phyloP scores from a whole-genome alignment of 2,113 vertebrate genomes.

The Pelvicachromis taeniatus region DNA sequence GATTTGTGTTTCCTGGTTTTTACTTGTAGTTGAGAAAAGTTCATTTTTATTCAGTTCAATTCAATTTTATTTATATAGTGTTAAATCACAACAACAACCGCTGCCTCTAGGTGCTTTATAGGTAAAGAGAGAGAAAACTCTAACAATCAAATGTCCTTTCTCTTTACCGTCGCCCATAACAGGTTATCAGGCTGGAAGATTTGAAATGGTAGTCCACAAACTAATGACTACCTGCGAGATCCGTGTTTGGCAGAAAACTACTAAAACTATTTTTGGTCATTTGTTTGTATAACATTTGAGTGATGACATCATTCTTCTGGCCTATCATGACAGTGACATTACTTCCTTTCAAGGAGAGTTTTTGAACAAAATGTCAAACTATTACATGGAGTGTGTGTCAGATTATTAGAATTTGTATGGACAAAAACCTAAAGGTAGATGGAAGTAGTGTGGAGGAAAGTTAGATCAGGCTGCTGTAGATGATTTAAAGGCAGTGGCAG shows the following conservation, averaged over 20 bases:
- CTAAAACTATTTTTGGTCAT: neutral
- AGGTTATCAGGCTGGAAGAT: neutral
- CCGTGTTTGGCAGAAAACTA: neutral
- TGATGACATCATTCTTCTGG: neutral
- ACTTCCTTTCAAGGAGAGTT: neutral
- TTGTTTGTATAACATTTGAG: neutral
- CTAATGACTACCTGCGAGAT: neutral
- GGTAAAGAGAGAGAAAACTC: neutral
- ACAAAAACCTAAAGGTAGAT: neutral
- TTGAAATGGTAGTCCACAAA: neutral
- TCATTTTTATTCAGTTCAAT: neutral
- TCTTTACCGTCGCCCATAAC: neutral
- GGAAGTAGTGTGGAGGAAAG: neutral
- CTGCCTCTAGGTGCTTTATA: neutral
- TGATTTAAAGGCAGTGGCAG: conserved; percentile 3
- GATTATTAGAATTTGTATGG: neutral
- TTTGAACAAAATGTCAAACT: neutral
- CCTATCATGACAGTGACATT: neutral
- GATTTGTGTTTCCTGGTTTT: neutral
- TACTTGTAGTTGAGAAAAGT: neutral
- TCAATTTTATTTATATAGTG: neutral
- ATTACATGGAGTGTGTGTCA: neutral
- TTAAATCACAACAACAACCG: neutral
- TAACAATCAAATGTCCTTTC: too few relatives aligned
- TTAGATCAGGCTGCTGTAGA: neutral